Evolutionary conservation across 2,888 invertebrate species (phyloP).

Genomic region (Lepas anatifera): DNA sequence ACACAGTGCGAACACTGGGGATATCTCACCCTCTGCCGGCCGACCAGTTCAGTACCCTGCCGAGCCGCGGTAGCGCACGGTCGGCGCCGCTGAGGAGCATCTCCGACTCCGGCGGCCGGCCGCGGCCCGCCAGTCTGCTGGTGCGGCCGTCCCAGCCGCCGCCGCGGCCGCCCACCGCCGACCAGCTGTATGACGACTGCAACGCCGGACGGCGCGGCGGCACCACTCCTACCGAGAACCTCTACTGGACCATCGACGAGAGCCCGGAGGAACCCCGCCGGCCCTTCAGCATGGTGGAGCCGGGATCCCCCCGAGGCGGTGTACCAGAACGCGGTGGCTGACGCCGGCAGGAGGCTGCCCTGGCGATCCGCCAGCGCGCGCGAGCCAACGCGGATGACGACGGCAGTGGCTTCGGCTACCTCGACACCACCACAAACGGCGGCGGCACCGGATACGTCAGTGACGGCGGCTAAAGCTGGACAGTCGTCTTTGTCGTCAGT

Average conservation of each 20-base stretch:
- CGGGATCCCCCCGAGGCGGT: neutral
- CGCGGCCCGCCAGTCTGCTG: slow-evolving; percentile 2
- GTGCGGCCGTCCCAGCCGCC: neutral
- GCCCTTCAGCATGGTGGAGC: neutral
- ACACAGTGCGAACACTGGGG: neutral
- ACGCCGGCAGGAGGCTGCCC: neutral
- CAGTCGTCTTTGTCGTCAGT: too few relatives aligned
- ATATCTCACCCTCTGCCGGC: neutral
- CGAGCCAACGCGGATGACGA: neutral
- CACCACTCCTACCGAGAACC: neutral
- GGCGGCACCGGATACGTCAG: too few relatives aligned
- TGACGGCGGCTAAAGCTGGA: too few relatives aligned
- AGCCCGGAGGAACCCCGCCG: neutral
- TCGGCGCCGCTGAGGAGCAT: slow-evolving; percentile 34
- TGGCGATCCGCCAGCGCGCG: neutral
- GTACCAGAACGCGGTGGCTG: neutral
- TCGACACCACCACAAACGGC: too few relatives aligned
- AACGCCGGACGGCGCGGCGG: neutral
- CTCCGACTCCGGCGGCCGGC: neutral
- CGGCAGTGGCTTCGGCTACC: too few relatives aligned
- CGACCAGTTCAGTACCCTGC: neutral
- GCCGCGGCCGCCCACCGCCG: neutral
- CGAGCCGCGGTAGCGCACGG: slow-evolving; percentile 15
- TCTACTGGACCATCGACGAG: slow-evolving; percentile 7
- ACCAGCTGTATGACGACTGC: neutral